A percentile compares a stretch with the other conserved stretches of the same genome.
phyloP scores from a whole-genome alignment of 2,797 vertebrate genomes.

The Ctenosaura bakeri region DNA sequence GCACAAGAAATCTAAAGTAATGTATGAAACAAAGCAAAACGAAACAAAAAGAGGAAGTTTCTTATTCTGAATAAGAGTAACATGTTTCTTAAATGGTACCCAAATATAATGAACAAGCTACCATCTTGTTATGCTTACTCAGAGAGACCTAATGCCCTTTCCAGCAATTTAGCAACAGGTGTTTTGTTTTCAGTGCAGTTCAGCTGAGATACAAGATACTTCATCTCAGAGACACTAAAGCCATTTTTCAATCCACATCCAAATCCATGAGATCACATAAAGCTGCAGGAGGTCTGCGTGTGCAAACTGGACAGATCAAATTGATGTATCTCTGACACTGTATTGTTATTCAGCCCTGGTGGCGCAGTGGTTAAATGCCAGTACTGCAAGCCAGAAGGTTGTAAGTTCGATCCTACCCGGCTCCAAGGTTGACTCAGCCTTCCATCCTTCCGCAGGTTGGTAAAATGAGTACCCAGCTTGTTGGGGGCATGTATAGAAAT shows the following conservation, averaged over 20 bases:
- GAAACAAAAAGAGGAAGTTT: not conserved
- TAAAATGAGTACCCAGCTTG: too few relatives aligned
- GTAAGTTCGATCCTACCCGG: too few relatives aligned
- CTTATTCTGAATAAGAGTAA: not conserved
- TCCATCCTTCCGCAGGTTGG: too few relatives aligned
- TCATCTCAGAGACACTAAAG: not conserved
- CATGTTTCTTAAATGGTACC: not conserved
- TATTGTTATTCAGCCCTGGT: slow-evolving; percentile 3
- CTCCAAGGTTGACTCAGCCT: too few relatives aligned
- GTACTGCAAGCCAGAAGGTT: too few relatives aligned
- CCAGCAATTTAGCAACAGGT: not conserved
- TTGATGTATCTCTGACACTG: not conserved
- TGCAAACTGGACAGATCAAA: not conserved
- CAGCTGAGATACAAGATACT: not conserved
- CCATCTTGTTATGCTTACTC: not conserved
- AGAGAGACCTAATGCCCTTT: not conserved
- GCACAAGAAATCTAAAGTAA: slow-evolving; percentile 1
- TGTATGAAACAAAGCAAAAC: not conserved
- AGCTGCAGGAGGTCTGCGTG: not conserved
- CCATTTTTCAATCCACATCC: not conserved
- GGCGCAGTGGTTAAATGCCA: too few relatives aligned
- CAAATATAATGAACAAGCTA: slow-evolving; percentile 7
- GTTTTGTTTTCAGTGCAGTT: not conserved
- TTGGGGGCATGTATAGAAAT: too few relatives aligned
- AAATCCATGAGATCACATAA: not conserved